Evolutionary conservation across 2,797 vertebrate genomes (phyloP), one percentile per base, ranked within the genome.

Genomic region (Sebastolobus alascanus): DNA sequence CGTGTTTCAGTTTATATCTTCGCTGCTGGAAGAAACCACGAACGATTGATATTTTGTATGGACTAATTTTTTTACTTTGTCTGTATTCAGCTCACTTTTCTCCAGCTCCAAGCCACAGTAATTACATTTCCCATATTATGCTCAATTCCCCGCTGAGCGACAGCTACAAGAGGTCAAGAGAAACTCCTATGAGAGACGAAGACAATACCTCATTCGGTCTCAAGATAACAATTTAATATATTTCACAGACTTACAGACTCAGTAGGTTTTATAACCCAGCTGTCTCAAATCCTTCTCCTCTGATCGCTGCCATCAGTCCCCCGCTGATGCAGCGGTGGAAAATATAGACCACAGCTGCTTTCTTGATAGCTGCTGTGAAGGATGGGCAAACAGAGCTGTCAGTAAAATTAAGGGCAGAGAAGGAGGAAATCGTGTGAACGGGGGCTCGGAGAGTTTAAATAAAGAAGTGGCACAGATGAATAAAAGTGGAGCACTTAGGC

Each of bases 271-370:
- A 85, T 83, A 86, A 83, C 61, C 78, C 82, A 77, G 81, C 87
- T 75, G 79, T 81, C 75, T 81, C 40, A 56, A 87, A 76, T 85
- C 73, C 80, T 75, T 75, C 76, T 43, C 18, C 64, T 82, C 50
- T 84, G 75, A 85, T 78, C 70, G 7, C 74, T 83, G 82, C 69
- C 83, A 88, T 87, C 83, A 82, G 80, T 84, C 77, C 83, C 84
- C 79, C 68, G 81, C 77, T 82, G 86, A 83, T 73, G 77, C 84
- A 71, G 46, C 1, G 14, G 55, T 56, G 85, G 63, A 76, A 87
- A 89, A 87, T 85, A 88, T 68, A 80, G 87, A 87, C 50, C 81
- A 63, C 90, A 91, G 89, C 89, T 91, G 88, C 77, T 85, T 84
- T 82, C 83, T 84, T 87, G 79, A 90, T 86, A 14, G 87, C 77